Conservation (phyloP, 2,113 vertebrate species). For the Argyrosomus japonicus region DNA sequence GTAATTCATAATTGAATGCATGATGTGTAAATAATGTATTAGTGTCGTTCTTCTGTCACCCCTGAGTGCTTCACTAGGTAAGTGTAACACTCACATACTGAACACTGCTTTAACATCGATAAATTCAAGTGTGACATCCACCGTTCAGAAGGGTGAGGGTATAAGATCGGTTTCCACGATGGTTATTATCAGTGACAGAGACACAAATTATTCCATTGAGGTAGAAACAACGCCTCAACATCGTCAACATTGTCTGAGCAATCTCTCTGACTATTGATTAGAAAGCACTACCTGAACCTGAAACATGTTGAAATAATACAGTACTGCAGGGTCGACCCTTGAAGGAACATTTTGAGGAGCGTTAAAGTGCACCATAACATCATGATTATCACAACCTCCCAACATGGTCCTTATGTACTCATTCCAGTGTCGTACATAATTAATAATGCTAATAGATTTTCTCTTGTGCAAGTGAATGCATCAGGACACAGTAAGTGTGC, state of each 20-base stretch:
- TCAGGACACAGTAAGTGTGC: slow-evolving; percentile 30
- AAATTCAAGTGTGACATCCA: slow-evolving; percentile 15
- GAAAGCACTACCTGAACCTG: slow-evolving; percentile 30
- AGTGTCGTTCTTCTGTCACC: slow-evolving; percentile 44
- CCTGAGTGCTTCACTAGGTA: slow-evolving; percentile 57
- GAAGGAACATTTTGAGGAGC: slow-evolving; percentile 1
- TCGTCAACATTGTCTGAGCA: background rate
- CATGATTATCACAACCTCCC: slow-evolving; percentile 11
- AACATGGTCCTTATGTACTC: background rate
- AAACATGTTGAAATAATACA: slow-evolving; percentile 47
- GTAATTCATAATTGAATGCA: slow-evolving; percentile 24
- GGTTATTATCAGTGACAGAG: slow-evolving; percentile 3
- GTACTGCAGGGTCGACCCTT: slow-evolving; percentile 25
- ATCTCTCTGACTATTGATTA: background rate
- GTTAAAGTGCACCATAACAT: slow-evolving; percentile 63
- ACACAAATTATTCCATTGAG: slow-evolving; percentile 24
- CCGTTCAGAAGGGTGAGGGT: background rate
- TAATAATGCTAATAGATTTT: background rate
- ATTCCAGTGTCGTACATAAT: background rate
- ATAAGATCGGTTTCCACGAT: background rate
- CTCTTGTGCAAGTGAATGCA: slow-evolving; percentile 47
- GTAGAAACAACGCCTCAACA: slow-evolving; percentile 46
- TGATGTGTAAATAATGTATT: slow-evolving; percentile 40
- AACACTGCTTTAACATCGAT: slow-evolving; percentile 25
- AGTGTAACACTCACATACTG: slow-evolving; percentile 45